Base-by-base conservation (phyloP, 2,797 vertebrate genomes). In the Thaleichthys pacificus region DNA sequence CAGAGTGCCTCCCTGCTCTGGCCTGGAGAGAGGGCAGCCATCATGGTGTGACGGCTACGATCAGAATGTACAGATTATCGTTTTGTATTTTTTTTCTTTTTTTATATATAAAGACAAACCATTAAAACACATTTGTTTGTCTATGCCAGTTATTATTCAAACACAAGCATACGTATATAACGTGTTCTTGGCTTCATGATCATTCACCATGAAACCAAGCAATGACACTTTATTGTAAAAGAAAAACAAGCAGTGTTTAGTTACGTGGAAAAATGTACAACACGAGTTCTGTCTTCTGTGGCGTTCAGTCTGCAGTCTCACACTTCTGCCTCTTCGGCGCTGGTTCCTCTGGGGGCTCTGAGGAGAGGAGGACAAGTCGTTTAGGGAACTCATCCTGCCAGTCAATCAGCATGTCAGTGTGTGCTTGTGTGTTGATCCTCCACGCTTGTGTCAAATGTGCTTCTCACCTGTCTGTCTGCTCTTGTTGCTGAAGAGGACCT, bases 251-350 rank as follows among this genome's bases (percentile, higher is more conserved):
- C 60, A 35, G 67, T 77, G 60, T n/a, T 35, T 11, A 66, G 4
- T 30, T 63, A 60, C 35, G 2, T 19, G 51, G 51, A 66, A 61
- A 68, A 79, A 49, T 24, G 17, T 61, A 69, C 30, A 47, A 51
- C 32, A 35, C 2, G 3, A 74, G 15, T 71, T 0, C 22, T 56
- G 69, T 8, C 0, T 60, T 22, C 0, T 0, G 42, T 58, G 51
- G 73, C 3, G 69, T 72, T 58, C 72, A 84, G 69, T 82, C 54
- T 32, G 82, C 54, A 0, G 76, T 68, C 54, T 90, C 91, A 86
- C 86, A 88, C 85, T 90, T 93, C 69, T 84, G 92, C 71, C 94
- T 95, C 89, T 99, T 99, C 1, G 91, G 79, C 26, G 91, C 90
- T 12, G 95, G 97, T 75, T 94, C 94, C 75, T 84, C 94, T 80